Base-by-base conservation (phyloP, 2,888 invertebrate genomes). In the Phymatocera aterrima region DNA sequence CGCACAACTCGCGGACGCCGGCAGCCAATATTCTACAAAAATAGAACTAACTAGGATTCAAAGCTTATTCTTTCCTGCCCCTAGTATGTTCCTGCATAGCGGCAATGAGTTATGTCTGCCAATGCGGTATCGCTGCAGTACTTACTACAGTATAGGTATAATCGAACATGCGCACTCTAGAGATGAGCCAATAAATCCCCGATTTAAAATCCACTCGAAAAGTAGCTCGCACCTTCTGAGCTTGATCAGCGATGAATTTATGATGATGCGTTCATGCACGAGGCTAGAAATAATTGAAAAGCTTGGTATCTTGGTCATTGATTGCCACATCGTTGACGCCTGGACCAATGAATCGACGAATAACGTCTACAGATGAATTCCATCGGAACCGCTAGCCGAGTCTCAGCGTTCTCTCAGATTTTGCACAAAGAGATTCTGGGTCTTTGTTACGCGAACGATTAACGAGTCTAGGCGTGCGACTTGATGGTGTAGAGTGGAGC, bases 191-290 rank as follows among this genome's bases (percentile, higher is more conserved):
- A 37, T 37, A 37, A 21, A 60, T 60, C 37, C n/a, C 4, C 10
- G 61, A 64, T 37, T 37, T 4, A n/a, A 37, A 64, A 64, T 64
- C 57, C 57, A 57, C 57, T 54, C 24, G 54, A 28, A 54, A n/a
- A n/a, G n/a, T n/a, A n/a, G n/a, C 40, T 4, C 8, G 24, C 24
- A 54, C 2, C 54, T 54, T 54, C 21, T n/a, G n/a, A 28, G 57
- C 12, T 57, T 28, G 57, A 57, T 57, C 28, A 57, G 28, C 57
- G 57, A 28, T 57, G 1, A 64, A 34, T 37, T 64, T 34, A 37
- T 64, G 61, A 64, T 18, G n/a, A 34, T 18, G 61, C 15, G 61
- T 8, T 34, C 61, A 18, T 37, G 18, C n/a, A 34, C 15, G n/a
- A 18, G 0, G 37, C 34, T 64, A 18, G 37, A 64, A 37, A 64